These are phyloP conservation scores for Idaea straminata DNA, from an alignment of 2,888 invertebrate species.

Conservation along the genomic window DNA sequence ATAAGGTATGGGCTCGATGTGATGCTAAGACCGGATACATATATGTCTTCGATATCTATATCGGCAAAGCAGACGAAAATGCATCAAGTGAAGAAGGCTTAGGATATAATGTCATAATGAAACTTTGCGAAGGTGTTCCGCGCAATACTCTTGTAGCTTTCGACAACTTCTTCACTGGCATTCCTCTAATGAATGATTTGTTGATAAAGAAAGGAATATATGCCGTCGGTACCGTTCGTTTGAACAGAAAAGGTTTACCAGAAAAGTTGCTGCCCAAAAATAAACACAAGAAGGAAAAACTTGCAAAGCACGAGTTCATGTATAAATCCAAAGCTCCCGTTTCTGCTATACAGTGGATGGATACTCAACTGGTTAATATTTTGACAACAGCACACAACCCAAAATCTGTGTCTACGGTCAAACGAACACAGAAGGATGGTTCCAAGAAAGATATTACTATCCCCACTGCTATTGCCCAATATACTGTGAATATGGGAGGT, in stretches of 20 bases:
- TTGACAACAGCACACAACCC: slow-evolving; percentile 17
- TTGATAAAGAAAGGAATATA: too few species aligned
- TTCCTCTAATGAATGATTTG: too few species aligned
- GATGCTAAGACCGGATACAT: too few species aligned
- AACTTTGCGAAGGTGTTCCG: slow-evolving; percentile 4
- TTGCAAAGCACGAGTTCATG: slow-evolving; percentile 13
- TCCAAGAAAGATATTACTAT: slow-evolving; percentile 11
- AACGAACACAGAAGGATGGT: slow-evolving; percentile 20
- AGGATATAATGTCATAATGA: slow-evolving; percentile 8
- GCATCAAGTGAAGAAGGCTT: slow-evolving; percentile 6
- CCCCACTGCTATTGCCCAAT: slow-evolving; percentile 13
- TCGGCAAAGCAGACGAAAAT: too few species aligned
- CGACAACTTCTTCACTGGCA: slow-evolving; percentile 1
- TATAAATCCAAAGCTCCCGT: slow-evolving; percentile 10
- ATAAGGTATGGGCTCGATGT: too few species aligned
- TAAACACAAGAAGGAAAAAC: slow-evolving; percentile 11
- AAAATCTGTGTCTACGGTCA: slow-evolving; percentile 10
- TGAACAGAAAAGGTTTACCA: too few species aligned
- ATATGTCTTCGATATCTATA: too few species aligned
- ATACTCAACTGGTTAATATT: slow-evolving; percentile 8
- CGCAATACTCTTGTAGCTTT: slow-evolving; percentile 7
- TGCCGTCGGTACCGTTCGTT: too few species aligned
- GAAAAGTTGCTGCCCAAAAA: too few species aligned
- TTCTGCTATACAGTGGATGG: slow-evolving; percentile 14
- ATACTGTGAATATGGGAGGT: background rate